These are phyloP conservation scores for Bombyx huttoni DNA, from an alignment of 2,888 invertebrate species.

Conservation along the genomic window DNA sequence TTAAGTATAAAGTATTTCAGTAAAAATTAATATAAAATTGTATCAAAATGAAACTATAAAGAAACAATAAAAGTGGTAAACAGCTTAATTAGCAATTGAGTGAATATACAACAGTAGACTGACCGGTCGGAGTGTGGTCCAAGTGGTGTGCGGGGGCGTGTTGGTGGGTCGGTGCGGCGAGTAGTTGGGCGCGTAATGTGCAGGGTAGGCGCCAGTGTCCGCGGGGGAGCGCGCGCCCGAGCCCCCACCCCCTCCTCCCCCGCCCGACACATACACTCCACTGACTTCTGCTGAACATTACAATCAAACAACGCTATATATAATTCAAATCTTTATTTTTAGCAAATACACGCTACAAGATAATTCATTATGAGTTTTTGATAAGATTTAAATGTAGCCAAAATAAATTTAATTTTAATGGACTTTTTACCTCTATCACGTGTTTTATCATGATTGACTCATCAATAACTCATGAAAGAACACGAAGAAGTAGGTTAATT, in stretches of 20 bases:
- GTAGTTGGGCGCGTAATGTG: slow-evolving; percentile 64
- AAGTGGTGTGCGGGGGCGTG: slow-evolving; percentile 62
- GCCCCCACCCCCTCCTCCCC: slow-evolving; percentile 12
- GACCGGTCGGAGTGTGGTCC: slow-evolving; percentile 52
- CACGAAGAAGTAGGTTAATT: no score
- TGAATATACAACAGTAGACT: slow-evolving; percentile 4
- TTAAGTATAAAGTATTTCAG: no score
- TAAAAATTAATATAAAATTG: no score
- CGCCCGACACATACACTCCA: slow-evolving; percentile 13
- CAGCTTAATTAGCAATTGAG: background rate
- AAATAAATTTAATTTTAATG: no score
- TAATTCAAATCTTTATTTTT: background rate
- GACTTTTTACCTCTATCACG: no score
- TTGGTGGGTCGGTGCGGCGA: slow-evolving; percentile 60
- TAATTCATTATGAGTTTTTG: no score
- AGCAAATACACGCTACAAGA: no score
- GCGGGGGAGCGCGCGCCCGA: slow-evolving; percentile 25
- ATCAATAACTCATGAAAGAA: no score
- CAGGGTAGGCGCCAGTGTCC: slow-evolving; percentile 74
- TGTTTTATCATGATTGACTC: no score
- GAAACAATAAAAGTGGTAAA: no score
- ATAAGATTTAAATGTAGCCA: no score
- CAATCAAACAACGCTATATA: background rate
- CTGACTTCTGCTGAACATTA: slow-evolving; percentile 8
- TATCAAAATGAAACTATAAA: no score